Evolutionary conservation across 2,888 invertebrate species (phyloP).

Genomic region (Oxycera nigricornis): DNA sequence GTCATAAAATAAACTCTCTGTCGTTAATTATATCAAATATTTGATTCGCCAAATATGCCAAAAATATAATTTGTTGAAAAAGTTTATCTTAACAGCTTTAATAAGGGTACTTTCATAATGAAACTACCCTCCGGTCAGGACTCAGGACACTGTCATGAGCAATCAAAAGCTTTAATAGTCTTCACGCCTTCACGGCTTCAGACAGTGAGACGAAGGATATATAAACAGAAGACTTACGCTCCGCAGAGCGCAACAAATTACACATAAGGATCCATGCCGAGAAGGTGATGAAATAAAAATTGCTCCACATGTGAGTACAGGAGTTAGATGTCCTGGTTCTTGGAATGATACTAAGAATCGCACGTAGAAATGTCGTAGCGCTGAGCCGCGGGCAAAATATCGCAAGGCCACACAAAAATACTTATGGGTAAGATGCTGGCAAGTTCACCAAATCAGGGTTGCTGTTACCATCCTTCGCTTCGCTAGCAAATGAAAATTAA

Average conservation of each 20-base stretch:
- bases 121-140: conserved; percentile 31
- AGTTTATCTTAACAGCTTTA: conserved; percentile 15
- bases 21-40: too few relatives aligned
- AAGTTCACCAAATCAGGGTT: not conserved
- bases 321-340: conserved; percentile 8
- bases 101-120: conserved; percentile 9
- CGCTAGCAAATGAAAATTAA: conserved; percentile 26
- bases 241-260: conserved; percentile 40
- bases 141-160: conserved; percentile 35
- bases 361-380: not conserved
- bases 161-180: conserved; percentile 33
- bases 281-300: conserved; percentile 41
- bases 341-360: not conserved
- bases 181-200: conserved; percentile 39
- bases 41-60: too few relatives aligned
- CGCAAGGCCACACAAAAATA: not conserved
- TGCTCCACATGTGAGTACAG: conserved; percentile 34
- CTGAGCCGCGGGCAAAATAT: not conserved
- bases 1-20: too few relatives aligned
- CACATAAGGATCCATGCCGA: conserved; percentile 39
- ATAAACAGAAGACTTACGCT: conserved; percentile 39
- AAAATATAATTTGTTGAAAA: too few relatives aligned
- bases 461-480: not conserved
- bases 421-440: conserved; percentile 10
- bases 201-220: conserved; percentile 32